Percentiles rank a stretch among this genome's conserved stretches.
Evolutionary conservation across 1,140 invertebrate species (phyloP).

Genomic region (Cardiocondyla obscurior): DNA sequence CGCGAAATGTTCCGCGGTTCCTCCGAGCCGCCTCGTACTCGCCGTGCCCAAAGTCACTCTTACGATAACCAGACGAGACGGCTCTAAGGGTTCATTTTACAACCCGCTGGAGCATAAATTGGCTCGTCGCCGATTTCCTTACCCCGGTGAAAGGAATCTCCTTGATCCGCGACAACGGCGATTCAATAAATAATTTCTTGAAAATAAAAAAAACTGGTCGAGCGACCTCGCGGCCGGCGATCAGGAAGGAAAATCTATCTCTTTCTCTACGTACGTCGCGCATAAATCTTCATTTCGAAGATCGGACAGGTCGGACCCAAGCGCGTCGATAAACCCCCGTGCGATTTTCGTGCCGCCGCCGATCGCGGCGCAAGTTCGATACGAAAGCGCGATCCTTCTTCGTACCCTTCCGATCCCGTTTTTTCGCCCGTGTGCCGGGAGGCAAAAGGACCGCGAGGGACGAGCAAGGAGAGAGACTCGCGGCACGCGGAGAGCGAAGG

Average conservation of each 20-base stretch:
- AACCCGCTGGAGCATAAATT: slow-evolving; percentile 21
- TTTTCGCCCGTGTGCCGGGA: not conserved
- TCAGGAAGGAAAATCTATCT: slow-evolving; percentile 20
- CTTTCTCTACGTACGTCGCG: not conserved
- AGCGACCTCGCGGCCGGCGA: not conserved
- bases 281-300: slow-evolving; percentile 38
- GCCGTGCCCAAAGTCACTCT: not conserved
- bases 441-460: slow-evolving; percentile 37
- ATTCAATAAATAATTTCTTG: not conserved
- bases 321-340: not conserved
- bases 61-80: not conserved
- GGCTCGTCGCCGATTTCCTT: not conserved
- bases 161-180: not conserved
- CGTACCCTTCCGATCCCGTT: slow-evolving; percentile 13
- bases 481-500: slow-evolving; percentile 25
- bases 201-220: not conserved
- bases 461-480: not conserved
- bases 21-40: not conserved
- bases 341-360: slow-evolving; percentile 25
- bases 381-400: slow-evolving; percentile 26
- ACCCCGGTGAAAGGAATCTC: not conserved
- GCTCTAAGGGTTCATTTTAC: slow-evolving; percentile 22
- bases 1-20: not conserved
- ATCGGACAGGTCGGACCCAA: not conserved
- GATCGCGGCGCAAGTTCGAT: not conserved